A percentile compares a stretch with the other conserved stretches of the same genome.
Evolutionary conservation across 1,140 invertebrate genomes (phyloP).

Genomic region (Calliopsis andreniformis): DNA sequence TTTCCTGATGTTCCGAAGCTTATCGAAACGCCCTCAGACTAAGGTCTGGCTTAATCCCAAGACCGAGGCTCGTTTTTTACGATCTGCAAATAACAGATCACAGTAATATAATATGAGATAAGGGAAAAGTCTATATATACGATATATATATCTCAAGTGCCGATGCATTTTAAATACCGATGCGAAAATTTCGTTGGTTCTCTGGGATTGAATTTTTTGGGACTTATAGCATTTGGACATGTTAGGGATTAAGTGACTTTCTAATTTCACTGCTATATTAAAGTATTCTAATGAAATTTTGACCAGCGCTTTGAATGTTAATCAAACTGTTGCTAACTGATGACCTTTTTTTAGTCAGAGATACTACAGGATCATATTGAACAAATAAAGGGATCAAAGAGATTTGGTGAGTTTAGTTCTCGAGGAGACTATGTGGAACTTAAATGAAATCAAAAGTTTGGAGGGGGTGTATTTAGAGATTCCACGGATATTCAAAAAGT

Average conservation of each 20-base stretch:
- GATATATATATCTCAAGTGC: slow-evolving; percentile 19
- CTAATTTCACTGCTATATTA: neutral
- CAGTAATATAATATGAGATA: neutral
- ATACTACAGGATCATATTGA: neutral
- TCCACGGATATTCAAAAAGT: slow-evolving; percentile 27
- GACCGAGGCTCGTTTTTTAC: slow-evolving; percentile 12
- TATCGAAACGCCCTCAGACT: slow-evolving; percentile 39
- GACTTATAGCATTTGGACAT: slow-evolving; percentile 19
- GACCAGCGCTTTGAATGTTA: neutral
- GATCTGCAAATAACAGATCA: slow-evolving; percentile 14
- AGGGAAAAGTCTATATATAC: neutral
- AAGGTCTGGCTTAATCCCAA: slow-evolving; percentile 7
- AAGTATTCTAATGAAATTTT: slow-evolving; percentile 7
- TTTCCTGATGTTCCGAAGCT: slow-evolving; percentile 49
- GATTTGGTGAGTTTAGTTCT: slow-evolving; percentile 16
- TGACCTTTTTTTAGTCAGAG: neutral
- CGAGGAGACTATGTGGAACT: neutral
- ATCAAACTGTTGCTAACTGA: slow-evolving; percentile 12
- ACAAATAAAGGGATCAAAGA: slow-evolving; percentile 42
- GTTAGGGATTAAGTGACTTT: slow-evolving; percentile 6
- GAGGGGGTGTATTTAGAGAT: slow-evolving; percentile 15
- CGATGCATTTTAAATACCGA: slow-evolving; percentile 37
- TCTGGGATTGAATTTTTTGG: slow-evolving; percentile 23
- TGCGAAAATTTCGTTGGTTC: slow-evolving; percentile 12
- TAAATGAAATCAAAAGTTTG: slow-evolving; percentile 34